Base-by-base conservation (phyloP, 2,113 vertebrate genomes). In the Centropristis striata region DNA sequence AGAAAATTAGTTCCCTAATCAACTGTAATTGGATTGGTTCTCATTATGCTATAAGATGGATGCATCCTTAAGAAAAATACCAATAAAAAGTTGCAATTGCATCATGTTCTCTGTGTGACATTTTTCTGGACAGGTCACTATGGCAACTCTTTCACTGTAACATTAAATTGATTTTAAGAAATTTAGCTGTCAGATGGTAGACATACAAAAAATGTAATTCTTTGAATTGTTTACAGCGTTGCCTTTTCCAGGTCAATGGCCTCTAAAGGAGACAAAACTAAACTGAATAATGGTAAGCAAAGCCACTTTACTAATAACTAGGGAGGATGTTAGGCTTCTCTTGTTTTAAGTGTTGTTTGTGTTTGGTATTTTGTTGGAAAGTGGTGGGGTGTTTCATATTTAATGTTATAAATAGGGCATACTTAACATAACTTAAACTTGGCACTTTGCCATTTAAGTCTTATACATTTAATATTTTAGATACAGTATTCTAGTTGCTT, bases 41-140 rank as follows among this genome's bases (percentile, higher is more conserved):
- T 32, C 6, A 6, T 32, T 32, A n/a, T n/a, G n/a, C 32, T 32
- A 32, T 32, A 32, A 32, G 6, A 36, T 66, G 16, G 15, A 10
- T 23, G 11, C 23, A 25, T 23, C 13, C 4, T 2, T 44, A 4
- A 74, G 25, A 36, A 54, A 54, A n/a, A 39, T 41, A 18, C 3
- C 9, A 75, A 46, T 65, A 73, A 75, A 75, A 70, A 16, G 18
- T 11, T 32, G 8, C 8, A 71, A 12, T 13, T 36, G 2, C 11
- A 23, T 49, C 18, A 1, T 18, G 16, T 14, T 27, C n/a, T n/a
- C n/a, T 49, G n/a, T 25, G 54, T 55, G 23, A n/a, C 4, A 28
- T 27, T 55, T 53, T n/a, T n/a, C n/a, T n/a, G n/a, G n/a, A n/a
- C n/a, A n/a, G n/a, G n/a, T n/a, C n/a, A n/a, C 32, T 32, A 32